phyloP scores from a whole-genome alignment of 2,888 invertebrate genomes.

The Drosophila mimica region DNA sequence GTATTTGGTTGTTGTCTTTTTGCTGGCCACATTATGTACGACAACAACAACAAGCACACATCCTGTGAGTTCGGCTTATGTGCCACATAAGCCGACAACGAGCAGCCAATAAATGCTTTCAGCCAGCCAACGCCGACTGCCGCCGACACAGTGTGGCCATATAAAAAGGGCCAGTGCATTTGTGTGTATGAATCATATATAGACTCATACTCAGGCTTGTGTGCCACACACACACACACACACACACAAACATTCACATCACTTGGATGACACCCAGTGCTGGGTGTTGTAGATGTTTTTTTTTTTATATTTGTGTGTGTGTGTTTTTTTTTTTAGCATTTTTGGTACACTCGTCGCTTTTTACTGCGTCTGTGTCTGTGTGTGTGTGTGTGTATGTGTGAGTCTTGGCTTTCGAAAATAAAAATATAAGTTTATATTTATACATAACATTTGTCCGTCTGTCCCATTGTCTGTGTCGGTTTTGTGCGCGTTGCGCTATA shows the following conservation, averaged over 20 bases:
- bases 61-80: constrained; percentile 76
- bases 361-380: constrained; percentile 40
- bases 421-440: constrained; percentile 81
- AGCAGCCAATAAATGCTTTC: constrained; percentile 80
- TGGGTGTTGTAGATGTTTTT: constrained; percentile 54
- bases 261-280: constrained; percentile 65
- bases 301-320: constrained; percentile 8
- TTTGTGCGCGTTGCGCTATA: constrained; percentile 57
- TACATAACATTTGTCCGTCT: constrained; percentile 77
- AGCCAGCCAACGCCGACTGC: constrained; percentile 68
- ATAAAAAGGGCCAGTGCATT: constrained; percentile 75
- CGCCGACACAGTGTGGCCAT: constrained; percentile 58
- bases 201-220: constrained; percentile 34
- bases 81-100: constrained; percentile 81
- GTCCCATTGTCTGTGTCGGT: constrained; percentile 34
- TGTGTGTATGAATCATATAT: constrained; percentile 68
- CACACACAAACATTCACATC: constrained; percentile 23
- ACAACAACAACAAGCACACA: constrained; percentile 27
- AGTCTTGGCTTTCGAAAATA: constrained; percentile 69
- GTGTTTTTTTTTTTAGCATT: constrained; percentile 27
- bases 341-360: constrained; percentile 55
- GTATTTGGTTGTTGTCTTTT: constrained; percentile 29
- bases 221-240: constrained; percentile 20
- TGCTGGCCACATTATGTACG: constrained; percentile 66
- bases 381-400: constrained; percentile 30